A percentile compares a stretch with the other conserved stretches of the same genome.
phyloP scores from a whole-genome alignment of 2,888 invertebrate genomes.

The Parasteatoda lunata region DNA sequence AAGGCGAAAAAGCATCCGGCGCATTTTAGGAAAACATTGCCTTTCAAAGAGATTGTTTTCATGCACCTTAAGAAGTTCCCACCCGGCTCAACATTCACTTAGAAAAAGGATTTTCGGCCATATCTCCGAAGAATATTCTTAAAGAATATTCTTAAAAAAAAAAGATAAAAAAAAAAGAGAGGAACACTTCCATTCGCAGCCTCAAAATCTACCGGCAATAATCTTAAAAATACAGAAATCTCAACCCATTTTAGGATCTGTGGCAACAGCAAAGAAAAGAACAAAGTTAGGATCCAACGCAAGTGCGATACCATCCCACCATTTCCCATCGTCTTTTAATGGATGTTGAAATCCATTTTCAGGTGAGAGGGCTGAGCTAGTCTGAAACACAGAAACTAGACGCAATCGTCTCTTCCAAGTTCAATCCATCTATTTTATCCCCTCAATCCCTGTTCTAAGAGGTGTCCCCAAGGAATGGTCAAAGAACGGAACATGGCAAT shows the following conservation, averaged over 20 bases:
- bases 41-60: slow-evolving; percentile 22
- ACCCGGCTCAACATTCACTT: background rate
- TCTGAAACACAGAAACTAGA: background rate
- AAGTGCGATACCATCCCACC: background rate
- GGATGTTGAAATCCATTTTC: slow-evolving; percentile 58
- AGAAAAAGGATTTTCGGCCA: background rate
- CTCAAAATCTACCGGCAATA: slow-evolving; percentile 2
- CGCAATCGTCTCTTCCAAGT: slow-evolving; percentile 29
- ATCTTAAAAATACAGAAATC: slow-evolving; percentile 5
- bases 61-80: background rate
- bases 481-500: background rate
- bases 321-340: slow-evolving; percentile 28
- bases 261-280: background rate
- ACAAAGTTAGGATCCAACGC: background rate
- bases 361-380: slow-evolving; percentile 20
- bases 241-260: background rate
- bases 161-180: background rate
- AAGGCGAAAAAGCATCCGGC: background rate
- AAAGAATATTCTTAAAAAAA: background rate
- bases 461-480: slow-evolving; percentile 7
- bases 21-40: slow-evolving; percentile 10
- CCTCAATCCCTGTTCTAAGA: slow-evolving; percentile 7
- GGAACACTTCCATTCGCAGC: slow-evolving; percentile 23
- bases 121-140: background rate
- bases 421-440: slow-evolving; percentile 50